A percentile compares a stretch with the other conserved stretches of the same genome.
Evolutionary conservation across 2,113 vertebrate species (phyloP).

Genomic region (Scatophagus argus): DNA sequence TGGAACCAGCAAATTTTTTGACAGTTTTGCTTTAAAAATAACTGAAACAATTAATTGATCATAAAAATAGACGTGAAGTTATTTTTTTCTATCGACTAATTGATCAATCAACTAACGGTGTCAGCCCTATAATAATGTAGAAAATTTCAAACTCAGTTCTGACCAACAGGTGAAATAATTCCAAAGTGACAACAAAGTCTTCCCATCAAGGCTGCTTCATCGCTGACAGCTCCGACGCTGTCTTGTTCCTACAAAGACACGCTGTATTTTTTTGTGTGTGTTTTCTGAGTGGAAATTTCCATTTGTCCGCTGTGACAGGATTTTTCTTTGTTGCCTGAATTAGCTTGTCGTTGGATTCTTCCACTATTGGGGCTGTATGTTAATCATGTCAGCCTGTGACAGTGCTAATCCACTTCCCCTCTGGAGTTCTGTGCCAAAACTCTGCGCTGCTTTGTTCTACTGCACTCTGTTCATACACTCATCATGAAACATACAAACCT

Average conservation of each 20-base stretch:
- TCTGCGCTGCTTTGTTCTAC: slow-evolving; percentile 17
- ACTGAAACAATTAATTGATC: no score
- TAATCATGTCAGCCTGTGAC: slow-evolving; percentile 59
- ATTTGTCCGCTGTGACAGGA: slow-evolving; percentile 47
- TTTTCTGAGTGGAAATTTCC: slow-evolving; percentile 25
- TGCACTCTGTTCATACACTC: neutral
- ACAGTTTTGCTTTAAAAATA: no score
- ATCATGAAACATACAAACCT: neutral
- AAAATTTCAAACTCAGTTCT: neutral
- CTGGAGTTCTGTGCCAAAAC: slow-evolving; percentile 28
- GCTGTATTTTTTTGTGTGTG: neutral
- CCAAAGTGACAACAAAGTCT: neutral
- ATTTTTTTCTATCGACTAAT: no score
- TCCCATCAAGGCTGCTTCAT: neutral
- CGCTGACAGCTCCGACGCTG: neutral
- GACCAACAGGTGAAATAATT: neutral
- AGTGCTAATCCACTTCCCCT: slow-evolving; percentile 58
- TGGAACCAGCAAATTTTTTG: no score
- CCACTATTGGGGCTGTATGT: slow-evolving; percentile 5
- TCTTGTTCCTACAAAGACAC: neutral
- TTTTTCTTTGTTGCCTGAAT: slow-evolving; percentile 62
- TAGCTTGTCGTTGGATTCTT: slow-evolving; percentile 37
- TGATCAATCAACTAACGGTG: no score
- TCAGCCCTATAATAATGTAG: neutral
- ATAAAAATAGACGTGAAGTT: no score